These are phyloP conservation scores for Anthrax anthrax DNA, from an alignment of 2,888 invertebrate genomes.

Conservation along the genomic window DNA sequence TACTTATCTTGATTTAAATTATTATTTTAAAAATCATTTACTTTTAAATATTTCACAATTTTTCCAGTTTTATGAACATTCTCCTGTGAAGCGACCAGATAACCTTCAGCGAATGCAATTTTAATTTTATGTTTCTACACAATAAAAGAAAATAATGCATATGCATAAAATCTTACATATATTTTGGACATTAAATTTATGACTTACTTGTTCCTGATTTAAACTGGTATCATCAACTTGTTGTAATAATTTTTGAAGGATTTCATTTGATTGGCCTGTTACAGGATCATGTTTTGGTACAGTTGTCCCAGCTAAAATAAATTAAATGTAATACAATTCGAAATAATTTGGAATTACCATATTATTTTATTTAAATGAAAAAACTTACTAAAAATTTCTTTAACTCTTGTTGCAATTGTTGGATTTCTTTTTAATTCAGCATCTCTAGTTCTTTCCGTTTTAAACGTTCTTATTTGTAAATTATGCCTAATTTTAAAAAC, in stretches of 20 bases:
- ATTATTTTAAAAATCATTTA: conserved; percentile 11
- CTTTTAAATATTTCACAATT: conserved; percentile 40
- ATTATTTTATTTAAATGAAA: neutral
- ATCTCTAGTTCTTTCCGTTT: conserved; percentile 58
- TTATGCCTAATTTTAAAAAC: neutral
- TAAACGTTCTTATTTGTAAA: conserved; percentile 57
- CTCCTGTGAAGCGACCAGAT: conserved; percentile 51
- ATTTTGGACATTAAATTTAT: no score
- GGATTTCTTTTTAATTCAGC: conserved; percentile 61
- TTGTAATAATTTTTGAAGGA: conserved; percentile 9
- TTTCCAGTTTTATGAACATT: conserved; percentile 35
- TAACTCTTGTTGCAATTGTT: conserved; percentile 49
- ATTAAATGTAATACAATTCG: neutral
- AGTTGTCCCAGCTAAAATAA: neutral
- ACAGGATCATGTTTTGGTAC: neutral
- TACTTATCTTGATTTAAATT: neutral
- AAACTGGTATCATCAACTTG: conserved; percentile 8
- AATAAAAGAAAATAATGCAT: neutral
- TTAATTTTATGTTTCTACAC: conserved; percentile 59
- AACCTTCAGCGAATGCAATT: conserved; percentile 85
- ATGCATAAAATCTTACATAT: no score
- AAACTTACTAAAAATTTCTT: conserved; percentile 36
- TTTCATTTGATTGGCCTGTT: conserved; percentile 4
- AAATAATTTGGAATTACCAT: neutral
- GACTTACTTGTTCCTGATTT: conserved; percentile 9